Evolutionary conservation across 1,140 invertebrate species (phyloP).

Genomic region (Cryptotermes secundus): DNA sequence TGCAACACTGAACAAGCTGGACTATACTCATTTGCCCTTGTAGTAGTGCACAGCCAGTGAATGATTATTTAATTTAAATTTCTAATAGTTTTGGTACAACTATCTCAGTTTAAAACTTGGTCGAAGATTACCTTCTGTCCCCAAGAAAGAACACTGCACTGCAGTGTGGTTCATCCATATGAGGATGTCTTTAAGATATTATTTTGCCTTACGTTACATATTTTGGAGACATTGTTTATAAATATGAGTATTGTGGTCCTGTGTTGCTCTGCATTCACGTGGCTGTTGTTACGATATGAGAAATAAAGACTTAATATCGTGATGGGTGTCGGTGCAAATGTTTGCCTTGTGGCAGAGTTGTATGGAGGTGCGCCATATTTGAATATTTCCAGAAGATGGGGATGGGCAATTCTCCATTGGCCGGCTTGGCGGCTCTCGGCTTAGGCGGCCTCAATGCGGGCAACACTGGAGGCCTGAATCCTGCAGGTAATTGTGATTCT

Average conservation of each 20-base stretch:
- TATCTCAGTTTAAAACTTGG: too few species aligned
- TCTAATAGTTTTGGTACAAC: too few species aligned
- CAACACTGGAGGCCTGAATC: conserved; percentile 81
- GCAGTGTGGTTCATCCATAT: too few species aligned
- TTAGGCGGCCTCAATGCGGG: conserved; percentile 76
- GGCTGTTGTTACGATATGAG: not conserved
- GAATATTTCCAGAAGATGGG: conserved; percentile 37
- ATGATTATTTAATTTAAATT: too few species aligned
- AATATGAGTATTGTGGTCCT: not conserved
- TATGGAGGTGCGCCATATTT: conserved; percentile 30
- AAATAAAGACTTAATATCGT: not conserved
- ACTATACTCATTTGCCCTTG: too few species aligned
- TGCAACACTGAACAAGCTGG: too few species aligned
- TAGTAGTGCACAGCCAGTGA: too few species aligned
- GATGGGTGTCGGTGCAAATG: conserved; percentile 2
- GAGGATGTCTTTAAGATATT: too few species aligned
- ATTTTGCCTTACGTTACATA: too few species aligned
- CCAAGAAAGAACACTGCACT: too few species aligned
- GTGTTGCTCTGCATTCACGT: not conserved
- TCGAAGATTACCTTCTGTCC: too few species aligned
- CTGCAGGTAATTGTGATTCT: conserved; percentile 67
- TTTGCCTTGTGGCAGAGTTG: conserved; percentile 19
- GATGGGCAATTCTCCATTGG: conserved; percentile 80
- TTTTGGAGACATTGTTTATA: too few species aligned
- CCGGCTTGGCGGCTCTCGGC: conserved; percentile 80